phyloP scores from a whole-genome alignment of 2,888 invertebrate species.

The Nymphalis urticae region DNA sequence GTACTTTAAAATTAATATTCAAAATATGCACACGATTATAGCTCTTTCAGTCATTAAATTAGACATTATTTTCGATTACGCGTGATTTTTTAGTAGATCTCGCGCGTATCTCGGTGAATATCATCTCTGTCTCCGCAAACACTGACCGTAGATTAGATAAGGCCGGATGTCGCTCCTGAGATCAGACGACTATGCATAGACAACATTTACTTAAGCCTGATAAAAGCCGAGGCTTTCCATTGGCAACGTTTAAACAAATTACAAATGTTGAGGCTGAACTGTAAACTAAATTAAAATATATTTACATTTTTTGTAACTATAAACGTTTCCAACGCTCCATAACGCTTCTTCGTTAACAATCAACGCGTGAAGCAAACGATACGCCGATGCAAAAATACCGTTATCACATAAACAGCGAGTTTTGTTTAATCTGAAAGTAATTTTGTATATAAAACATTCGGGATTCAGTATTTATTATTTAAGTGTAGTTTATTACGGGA shows the following conservation, averaged over 20 bases:
- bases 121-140: constrained; percentile 62
- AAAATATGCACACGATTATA: constrained; percentile 17
- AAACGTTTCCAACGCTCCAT: background rate
- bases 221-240: constrained; percentile 31
- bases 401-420: background rate
- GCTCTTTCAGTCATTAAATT: background rate
- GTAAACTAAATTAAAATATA: constrained; percentile 1
- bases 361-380: constrained; percentile 3
- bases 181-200: constrained; percentile 41
- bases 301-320: background rate
- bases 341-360: background rate
- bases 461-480: constrained; percentile 8
- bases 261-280: background rate
- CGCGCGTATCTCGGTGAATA: constrained; percentile 65
- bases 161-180: constrained; percentile 68
- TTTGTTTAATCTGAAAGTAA: constrained; percentile 13
- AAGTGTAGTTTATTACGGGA: constrained; percentile 12
- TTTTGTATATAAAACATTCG: constrained; percentile 19
- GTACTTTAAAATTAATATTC: constrained; percentile 10
- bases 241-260: constrained; percentile 6
- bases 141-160: constrained; percentile 80
- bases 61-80: constrained; percentile 15
- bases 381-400: background rate
- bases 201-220: constrained; percentile 45
- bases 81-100: constrained; percentile 17